A percentile compares a stretch with the other conserved stretches of the same genome.
phyloP scores from a whole-genome alignment of 53 echinoderm and acorn worm species.

The Paracentrotus lividus region DNA sequence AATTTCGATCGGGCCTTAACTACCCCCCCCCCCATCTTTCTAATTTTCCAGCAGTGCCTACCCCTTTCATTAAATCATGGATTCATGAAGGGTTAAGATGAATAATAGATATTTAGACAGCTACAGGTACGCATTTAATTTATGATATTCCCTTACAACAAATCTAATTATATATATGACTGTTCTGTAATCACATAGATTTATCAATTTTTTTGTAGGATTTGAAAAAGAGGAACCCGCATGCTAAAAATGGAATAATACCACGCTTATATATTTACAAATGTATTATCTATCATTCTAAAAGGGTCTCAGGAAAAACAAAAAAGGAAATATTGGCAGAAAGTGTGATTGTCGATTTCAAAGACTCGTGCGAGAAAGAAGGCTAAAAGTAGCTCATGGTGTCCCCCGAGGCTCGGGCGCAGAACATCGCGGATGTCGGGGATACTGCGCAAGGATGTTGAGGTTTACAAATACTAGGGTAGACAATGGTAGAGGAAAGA shows the following conservation, averaged over 20 bases:
- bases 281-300: conserved; percentile 11
- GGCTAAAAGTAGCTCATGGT: conserved; percentile 40
- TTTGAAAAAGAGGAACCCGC: not conserved
- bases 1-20: no score
- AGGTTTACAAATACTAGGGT: conserved; percentile 44
- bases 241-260: not conserved
- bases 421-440: conserved; percentile 40
- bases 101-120: not conserved
- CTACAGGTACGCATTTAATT: not conserved
- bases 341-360: not conserved
- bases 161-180: not conserved
- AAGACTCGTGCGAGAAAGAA: not conserved
- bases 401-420: conserved; percentile 59
- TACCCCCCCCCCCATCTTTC: no score
- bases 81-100: no score
- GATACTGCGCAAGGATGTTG: conserved; percentile 44
- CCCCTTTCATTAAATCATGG: no score
- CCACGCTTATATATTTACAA: not conserved
- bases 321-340: conserved; percentile 3
- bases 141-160: not conserved
- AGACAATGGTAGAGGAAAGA: conserved; percentile 46
- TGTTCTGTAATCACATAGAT: not conserved
- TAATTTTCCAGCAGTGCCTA: no score
- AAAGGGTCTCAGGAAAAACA: not conserved
- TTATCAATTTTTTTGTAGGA: not conserved